These are phyloP conservation scores for Liopterus haemorrhoidalis DNA, from an alignment of 2,888 invertebrate genomes.

Conservation along the genomic window DNA sequence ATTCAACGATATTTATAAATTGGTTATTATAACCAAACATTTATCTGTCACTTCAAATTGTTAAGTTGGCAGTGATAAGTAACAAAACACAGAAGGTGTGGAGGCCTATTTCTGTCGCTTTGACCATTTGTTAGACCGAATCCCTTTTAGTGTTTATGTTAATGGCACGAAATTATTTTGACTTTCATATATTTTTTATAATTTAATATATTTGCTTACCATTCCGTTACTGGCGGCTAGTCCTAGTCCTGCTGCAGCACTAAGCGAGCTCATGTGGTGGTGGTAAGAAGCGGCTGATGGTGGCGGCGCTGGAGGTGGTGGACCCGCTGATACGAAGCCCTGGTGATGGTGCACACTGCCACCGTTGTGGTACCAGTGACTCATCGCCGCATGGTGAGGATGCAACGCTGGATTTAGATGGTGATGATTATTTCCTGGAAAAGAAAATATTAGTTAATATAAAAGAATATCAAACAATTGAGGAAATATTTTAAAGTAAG, in stretches of 20 bases:
- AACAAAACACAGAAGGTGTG: too few species aligned
- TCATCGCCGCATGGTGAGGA: constrained; percentile 54
- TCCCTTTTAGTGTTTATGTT: too few species aligned
- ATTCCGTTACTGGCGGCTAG: constrained; percentile 57
- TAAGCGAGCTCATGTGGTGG: constrained; percentile 51
- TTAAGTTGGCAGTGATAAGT: too few species aligned
- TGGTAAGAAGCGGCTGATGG: constrained; percentile 47
- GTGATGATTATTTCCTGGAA: constrained; percentile 42
- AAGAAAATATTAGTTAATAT: too few species aligned
- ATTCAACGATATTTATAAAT: too few species aligned
- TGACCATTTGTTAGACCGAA: too few species aligned
- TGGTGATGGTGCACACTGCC: constrained; percentile 46
- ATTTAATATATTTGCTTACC: constrained; percentile 46
- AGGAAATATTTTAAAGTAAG: too few species aligned
- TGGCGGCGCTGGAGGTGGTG: constrained; percentile 42
- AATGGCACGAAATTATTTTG: too few species aligned
- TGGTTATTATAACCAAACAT: too few species aligned
- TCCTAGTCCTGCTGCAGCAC: constrained; percentile 51
- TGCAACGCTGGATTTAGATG: constrained; percentile 45
- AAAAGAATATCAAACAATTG: too few species aligned
- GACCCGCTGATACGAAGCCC: constrained; percentile 45
- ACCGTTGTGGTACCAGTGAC: constrained; percentile 48
- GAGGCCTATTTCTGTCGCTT: too few species aligned
- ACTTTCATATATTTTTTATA: constrained; percentile 23
- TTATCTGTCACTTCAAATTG: too few species aligned